Evolutionary conservation across 2,888 invertebrate species (phyloP), one percentile per base, ranked within the genome.

Genomic region (Ethmia dodecea): DNA sequence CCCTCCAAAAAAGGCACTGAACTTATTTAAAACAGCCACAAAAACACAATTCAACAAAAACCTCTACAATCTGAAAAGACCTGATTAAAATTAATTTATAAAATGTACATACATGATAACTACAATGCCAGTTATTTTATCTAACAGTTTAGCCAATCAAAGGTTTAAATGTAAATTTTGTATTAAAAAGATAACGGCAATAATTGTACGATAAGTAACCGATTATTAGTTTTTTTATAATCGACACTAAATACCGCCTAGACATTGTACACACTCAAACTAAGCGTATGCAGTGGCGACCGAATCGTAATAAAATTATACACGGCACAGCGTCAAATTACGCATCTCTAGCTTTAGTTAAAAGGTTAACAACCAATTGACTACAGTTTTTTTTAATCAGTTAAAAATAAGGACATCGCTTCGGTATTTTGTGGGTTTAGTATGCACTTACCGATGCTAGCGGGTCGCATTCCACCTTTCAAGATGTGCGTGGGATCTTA

Each of bases 321-420:
- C 76, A 78, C 73, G 69, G 69, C 72, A 70, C 63, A 83, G 84
- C 81, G 83, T 86, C 84, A 80, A 81, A 86, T 86, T 86, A 86
- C 86, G 80, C 78, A 72, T 72, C 74, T 83, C 78, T 76, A 77
- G 83, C 80, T 81, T 81, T 79, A 86, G 86, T 86, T 86, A 86
- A 86, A 86, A 86, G 86, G 86, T 86, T 86, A 86, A 86, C 84
- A 86, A 71, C 61, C 86, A 86, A 86, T 86, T 86, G 86, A 86
- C 84, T 80, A 83, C 76, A 70, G 79, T 78, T 80, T 81, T 81
- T 77, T 81, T 77, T 80, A 83, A 86, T 84, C 83, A 84, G 84
- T 86, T 86, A 84, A 83, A 84, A 81, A 84, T 84, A 83, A 73
- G 78, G 66, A 74, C 72, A 70, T 64, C 64, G 52, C 51, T 60